A percentile compares a stretch with the other conserved stretches of the same genome.
These are phyloP conservation scores for Etheostoma nigrum DNA, from an alignment of 2,797 vertebrate genomes.

Conservation along the genomic window DNA sequence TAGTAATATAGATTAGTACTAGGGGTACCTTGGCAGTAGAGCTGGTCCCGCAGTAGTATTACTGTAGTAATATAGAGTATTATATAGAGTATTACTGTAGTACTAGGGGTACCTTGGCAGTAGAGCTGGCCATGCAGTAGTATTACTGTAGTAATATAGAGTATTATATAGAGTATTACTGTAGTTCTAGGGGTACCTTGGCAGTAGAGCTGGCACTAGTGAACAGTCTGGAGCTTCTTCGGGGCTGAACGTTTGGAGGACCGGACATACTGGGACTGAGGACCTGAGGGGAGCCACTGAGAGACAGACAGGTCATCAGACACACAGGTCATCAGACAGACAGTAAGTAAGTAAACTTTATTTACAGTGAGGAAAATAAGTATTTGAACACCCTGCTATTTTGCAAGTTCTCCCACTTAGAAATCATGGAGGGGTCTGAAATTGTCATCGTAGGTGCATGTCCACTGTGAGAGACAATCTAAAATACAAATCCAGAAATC, in stretches of 20 bases:
- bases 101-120: not conserved
- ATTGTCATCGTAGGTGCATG: too few species aligned
- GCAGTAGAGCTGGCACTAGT: constrained; percentile 98
- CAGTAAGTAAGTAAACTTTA: not conserved
- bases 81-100: too few species aligned
- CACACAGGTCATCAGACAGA: not conserved
- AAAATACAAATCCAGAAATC: too few species aligned
- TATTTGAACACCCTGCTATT: too few species aligned
- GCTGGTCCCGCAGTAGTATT: constrained; percentile 86
- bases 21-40: constrained; percentile 81
- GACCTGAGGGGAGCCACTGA: constrained; percentile 96
- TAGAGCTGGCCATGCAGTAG: too few species aligned
- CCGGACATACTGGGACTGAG: constrained; percentile 97
- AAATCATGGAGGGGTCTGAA: too few species aligned
- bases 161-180: not conserved
- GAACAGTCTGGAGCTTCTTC: constrained; percentile 96
- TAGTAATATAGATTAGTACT: not conserved
- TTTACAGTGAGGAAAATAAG: too few species aligned
- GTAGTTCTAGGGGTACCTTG: constrained; percentile 86
- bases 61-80: not conserved
- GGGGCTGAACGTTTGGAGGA: constrained; percentile 95
- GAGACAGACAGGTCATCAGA: constrained; percentile 14
- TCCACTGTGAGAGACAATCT: too few species aligned
- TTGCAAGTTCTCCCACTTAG: too few species aligned
- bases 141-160: not conserved